Percentiles rank a stretch among this genome's conserved stretches.
These are phyloP conservation scores for Sylvia atricapilla DNA, from an alignment of 2,113 vertebrate genomes.

Conservation along the genomic window DNA sequence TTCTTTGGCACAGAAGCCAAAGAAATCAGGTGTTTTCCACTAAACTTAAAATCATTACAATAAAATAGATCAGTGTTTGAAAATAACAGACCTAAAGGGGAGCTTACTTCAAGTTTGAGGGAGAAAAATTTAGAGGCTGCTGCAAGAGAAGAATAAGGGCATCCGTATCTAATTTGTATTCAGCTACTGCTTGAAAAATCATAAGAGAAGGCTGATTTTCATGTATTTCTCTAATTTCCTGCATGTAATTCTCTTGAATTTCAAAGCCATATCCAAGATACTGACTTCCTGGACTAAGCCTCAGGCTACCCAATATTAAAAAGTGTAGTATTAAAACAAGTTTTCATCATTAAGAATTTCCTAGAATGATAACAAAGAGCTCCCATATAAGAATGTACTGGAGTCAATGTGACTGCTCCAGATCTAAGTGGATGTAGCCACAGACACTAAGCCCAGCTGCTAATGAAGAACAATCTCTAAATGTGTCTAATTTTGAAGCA, in stretches of 20 bases:
- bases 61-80: not conserved
- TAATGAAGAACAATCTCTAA: not conserved
- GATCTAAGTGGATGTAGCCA: not conserved
- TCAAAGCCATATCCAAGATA: not conserved
- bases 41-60: not conserved
- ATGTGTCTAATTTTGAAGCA: not conserved
- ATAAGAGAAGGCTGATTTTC: not conserved
- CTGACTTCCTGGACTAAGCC: not conserved
- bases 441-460: fast-evolving
- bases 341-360: not conserved
- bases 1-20: not conserved
- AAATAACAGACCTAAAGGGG: not conserved
- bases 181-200: not conserved
- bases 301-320: not conserved
- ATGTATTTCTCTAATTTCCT: not conserved
- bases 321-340: not conserved
- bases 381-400: not conserved
- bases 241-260: not conserved
- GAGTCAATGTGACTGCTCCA: not conserved
- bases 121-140: not conserved
- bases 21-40: not conserved
- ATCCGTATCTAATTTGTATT: not conserved
- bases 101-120: not conserved
- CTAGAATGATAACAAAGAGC: not conserved
- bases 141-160: not conserved